Conservation (phyloP, 2,888 invertebrate species). For the Blastobasis lacticolella region DNA sequence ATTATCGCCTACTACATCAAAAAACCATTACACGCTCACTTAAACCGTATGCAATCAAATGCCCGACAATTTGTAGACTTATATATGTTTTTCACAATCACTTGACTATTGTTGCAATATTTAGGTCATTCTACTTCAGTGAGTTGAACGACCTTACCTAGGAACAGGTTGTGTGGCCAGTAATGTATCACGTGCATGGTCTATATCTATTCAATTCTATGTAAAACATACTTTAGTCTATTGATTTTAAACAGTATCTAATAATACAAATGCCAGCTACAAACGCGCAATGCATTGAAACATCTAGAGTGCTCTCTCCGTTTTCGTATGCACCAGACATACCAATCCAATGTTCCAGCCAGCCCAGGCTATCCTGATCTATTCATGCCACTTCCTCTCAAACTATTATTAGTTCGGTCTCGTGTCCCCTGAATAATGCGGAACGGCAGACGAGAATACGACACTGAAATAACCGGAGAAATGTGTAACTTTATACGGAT, state of each 20-base stretch:
- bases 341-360: conserved; percentile 37
- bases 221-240: too few species aligned
- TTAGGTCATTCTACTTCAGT: conserved; percentile 61
- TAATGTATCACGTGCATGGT: conserved; percentile 7
- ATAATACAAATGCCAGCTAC: background rate
- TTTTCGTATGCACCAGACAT: conserved; percentile 38
- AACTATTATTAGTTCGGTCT: conserved; percentile 48
- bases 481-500: conserved; percentile 6
- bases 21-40: too few species aligned
- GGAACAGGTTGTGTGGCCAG: conserved; percentile 36
- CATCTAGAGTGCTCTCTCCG: conserved; percentile 1
- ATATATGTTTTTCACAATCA: background rate
- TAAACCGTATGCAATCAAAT: too few species aligned
- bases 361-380: conserved; percentile 23
- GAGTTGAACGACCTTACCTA: conserved; percentile 52
- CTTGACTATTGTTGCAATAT: conserved; percentile 45
- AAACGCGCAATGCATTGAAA: conserved; percentile 16
- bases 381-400: conserved; percentile 57
- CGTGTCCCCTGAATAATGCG: conserved; percentile 44
- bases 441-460: conserved; percentile 35
- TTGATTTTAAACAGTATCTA: background rate
- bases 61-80: too few species aligned
- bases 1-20: too few species aligned
- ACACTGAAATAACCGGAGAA: conserved; percentile 24
- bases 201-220: background rate